phyloP scores from a whole-genome alignment of 1,140 invertebrate species.

The Drosophila mauritiana region DNA sequence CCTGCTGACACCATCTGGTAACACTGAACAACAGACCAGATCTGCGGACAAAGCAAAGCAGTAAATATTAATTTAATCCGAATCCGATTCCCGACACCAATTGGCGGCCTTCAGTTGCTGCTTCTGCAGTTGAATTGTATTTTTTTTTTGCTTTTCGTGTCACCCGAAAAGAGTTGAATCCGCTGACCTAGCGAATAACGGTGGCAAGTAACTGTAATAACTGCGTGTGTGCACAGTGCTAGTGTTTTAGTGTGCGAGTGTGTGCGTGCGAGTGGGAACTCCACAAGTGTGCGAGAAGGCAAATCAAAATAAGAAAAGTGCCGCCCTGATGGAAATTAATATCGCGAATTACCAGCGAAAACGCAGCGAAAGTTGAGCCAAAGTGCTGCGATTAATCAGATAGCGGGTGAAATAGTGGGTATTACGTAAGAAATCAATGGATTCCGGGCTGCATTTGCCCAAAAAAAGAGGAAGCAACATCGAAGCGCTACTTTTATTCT shows the following conservation, averaged over 20 bases:
- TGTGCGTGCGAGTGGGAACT: conserved; percentile 44
- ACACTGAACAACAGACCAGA: background rate
- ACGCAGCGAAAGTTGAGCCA: conserved; percentile 16
- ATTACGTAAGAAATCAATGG: conserved; percentile 69
- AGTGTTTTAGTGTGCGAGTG: conserved; percentile 12
- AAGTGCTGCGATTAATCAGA: conserved; percentile 23
- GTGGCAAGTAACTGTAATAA: conserved; percentile 11
- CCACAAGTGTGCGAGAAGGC: conserved; percentile 74
- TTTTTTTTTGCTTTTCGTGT: conserved; percentile 9
- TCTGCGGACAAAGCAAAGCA: conserved; percentile 18
- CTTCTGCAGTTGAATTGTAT: conserved; percentile 1
- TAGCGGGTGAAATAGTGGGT: conserved; percentile 57
- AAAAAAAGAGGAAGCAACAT: conserved; percentile 40
- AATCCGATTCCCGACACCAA: conserved; percentile 19
- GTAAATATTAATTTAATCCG: conserved; percentile 19
- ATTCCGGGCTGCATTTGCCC: conserved; percentile 66
- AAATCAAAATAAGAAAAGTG: conserved; percentile 75
- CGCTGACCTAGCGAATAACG: conserved; percentile 10
- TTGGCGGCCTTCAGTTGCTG: conserved; percentile 17
- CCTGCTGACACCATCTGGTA: background rate
- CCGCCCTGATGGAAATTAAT: conserved; percentile 72
- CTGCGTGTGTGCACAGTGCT: conserved; percentile 3
- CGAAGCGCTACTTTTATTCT: conserved; percentile 5
- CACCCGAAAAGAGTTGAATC: background rate
- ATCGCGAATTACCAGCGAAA: conserved; percentile 52